Evolutionary conservation across 2,113 vertebrate species (phyloP).

Genomic region (Gorsachius goisagi): DNA sequence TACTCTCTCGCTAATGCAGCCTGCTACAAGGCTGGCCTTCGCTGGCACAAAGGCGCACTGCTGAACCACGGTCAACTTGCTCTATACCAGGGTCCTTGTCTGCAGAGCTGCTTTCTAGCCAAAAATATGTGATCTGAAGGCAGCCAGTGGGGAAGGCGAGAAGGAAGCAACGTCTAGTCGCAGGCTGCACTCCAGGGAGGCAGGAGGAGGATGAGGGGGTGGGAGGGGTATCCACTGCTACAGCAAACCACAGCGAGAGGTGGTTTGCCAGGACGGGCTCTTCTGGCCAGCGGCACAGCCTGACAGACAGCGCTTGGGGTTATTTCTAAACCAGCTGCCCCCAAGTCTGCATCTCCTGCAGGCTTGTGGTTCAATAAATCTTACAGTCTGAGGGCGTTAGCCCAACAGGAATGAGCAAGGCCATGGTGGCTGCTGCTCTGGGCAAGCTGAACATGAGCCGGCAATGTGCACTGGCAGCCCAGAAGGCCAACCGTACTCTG

Average conservation of each 20-base stretch:
- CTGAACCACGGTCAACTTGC: not conserved
- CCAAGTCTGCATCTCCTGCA: not conserved
- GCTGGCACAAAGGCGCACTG: not conserved
- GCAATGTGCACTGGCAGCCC: too few species aligned
- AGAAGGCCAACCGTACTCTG: too few species aligned
- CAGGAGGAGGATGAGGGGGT: not conserved
- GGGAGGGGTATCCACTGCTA: not conserved
- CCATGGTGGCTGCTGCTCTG: not conserved
- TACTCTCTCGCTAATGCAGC: not conserved
- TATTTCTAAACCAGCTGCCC: not conserved
- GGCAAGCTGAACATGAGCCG: too few species aligned
- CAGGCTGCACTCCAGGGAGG: not conserved
- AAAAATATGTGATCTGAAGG: not conserved
- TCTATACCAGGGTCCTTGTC: not conserved
- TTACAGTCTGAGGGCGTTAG: not conserved
- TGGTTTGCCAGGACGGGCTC: not conserved
- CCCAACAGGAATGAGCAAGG: not conserved
- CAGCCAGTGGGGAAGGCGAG: not conserved
- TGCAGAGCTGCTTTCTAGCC: not conserved
- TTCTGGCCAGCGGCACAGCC: not conserved
- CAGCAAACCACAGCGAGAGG: not conserved
- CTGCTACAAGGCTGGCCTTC: not conserved
- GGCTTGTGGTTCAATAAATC: not conserved
- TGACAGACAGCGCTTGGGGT: not conserved
- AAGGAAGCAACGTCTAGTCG: not conserved